Evolutionary conservation across 2,797 vertebrate genomes (phyloP), one percentile per base, ranked within the genome.

Genomic region (Spinibarbus caldwelli): DNA sequence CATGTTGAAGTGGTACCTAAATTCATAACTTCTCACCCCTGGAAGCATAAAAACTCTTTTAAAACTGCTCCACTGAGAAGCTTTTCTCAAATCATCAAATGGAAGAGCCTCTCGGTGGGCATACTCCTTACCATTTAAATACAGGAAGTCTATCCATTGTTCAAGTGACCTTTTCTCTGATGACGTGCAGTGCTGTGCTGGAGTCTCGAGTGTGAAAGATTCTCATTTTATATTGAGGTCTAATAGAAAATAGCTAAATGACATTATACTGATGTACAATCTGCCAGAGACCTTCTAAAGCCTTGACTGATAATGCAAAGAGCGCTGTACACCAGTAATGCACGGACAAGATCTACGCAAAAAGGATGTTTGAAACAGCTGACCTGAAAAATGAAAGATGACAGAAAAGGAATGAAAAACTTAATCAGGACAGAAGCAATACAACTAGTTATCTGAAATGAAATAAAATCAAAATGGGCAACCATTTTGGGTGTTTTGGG

Each of bases 81-180:
- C 12, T 54, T 64, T 80, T 34, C 47, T 57, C 29, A 78, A 67
- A 62, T n/a, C 59, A 41, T 68, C n/a, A 36, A 75, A 29, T 78
- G 38, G 57, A 78, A 82, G 54, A 75, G 17, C 45, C 34, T 29
- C 5, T 59, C 12, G 31, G 68, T 14, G 64, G 79, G 66, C 38
- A 52, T 77, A 45, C 75, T 76, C 36, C 83, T 85, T 83, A 64
- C 59, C 54, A 87, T 75, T 90, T 80, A 91, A 91, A 91, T 73
- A 75, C 82, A 91, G 89, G 89, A 90, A 90, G 86, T 86, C n/a
- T 36, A 68, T 8, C 29, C 70, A 90, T 90, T 88, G 88, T 90
- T 89, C 82, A 87, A 85, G 85, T 89, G 88, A 89, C 80, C 81
- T 83, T 66, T 78, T 75, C 72, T 5, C 54, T 57, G 21, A 82